Evolutionary conservation across 2,797 vertebrate genomes (phyloP), one percentile per base, ranked within the genome.

Genomic region (Sylvia borin): DNA sequence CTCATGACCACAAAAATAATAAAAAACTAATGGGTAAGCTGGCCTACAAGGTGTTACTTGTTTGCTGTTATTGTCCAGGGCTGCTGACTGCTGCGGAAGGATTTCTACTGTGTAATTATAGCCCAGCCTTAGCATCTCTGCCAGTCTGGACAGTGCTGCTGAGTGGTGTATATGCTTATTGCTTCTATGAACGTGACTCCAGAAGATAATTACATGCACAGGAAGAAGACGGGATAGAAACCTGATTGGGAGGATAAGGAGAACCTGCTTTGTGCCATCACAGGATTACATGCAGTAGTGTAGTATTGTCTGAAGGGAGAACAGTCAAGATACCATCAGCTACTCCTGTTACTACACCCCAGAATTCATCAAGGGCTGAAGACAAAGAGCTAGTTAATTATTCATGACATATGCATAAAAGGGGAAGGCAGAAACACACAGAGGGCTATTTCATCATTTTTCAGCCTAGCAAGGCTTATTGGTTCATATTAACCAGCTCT

Each of bases 381-480:
- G 89, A 93, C 78, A 85, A 95, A 91, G 47, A 85, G 32, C 3
- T 3, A 9, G 78, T 93, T 84, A 93, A 95, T 93, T 94, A 91
- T 94, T 92, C 82, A 91, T 74, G 54, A 74, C 47, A n/a, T 87
- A 89, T 26, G 68, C 68, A 75, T 80, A 55, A 78, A 55, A 95
- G n/a, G 58, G 26, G 87, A 85, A 83, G 66, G 73, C 68, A 91
- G 70, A 50, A 88, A 75, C 32, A 72, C 0, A 22, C 64, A 53
- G 73, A 85, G 51, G 68, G 32, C 62, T 85, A 48, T 90, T 96
- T 85, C 93, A 93, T 94, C 2, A 84, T 64, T 91, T 94, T 85
- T 75, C 68, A 88, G 89, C 42, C 72, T 71, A 54, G 42, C 0
- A 0, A 94, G 58, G 66, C 43, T 68, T 47, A 57, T 70, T 80